Base-by-base conservation (phyloP, 1,140 invertebrate genomes). In the Euglossa dilemma region DNA sequence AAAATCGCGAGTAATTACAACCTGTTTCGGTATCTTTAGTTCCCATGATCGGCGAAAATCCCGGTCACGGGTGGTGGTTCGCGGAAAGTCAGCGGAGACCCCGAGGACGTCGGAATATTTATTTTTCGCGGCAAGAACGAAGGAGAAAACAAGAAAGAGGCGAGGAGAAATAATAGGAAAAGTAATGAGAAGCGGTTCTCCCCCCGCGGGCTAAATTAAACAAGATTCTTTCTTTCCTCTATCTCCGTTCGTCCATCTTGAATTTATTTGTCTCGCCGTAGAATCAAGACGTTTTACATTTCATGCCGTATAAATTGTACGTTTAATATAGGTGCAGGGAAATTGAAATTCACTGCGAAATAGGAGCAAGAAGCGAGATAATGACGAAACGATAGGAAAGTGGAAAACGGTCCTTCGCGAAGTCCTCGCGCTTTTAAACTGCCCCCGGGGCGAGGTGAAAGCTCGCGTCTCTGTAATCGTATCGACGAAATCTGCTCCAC, bases 281-380 rank as follows among this genome's bases (percentile, higher is more conserved):
- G 66, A 47, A 69, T 69, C 66, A 66, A 66, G 36, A 36, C 63
- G 23, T 16, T 69, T 23, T 63, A 59, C 23, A 50, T 23, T 75
- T 54, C 20, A 66, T 28, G 61, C 28, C 47, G 61, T n/a, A 43
- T 45, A 73, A 73, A 73, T 25, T 73, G 71, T 43, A 73, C 16
- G 59, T 64, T 76, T 52, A 52, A 20, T 20, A 28, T 43, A 25
- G 28, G 5, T 56, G 9, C 16, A 56, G 20, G 28, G 3, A 59
- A n/a, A 50, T 43, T 20, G 43, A 52, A n/a, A 50, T 69, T 23
- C 52, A 18, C 28, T 20, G 25, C 8, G 52, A 14, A 56, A 72
- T 16, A 20, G 16, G 52, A 18, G 18, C 25, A 11, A 14, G 28
- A 28, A 56, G 20, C 16, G 16, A 56, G 7, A 20, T 28, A 56